phyloP scores from a whole-genome alignment of 2,113 vertebrate species.

The Nannobrachium achirus region DNA sequence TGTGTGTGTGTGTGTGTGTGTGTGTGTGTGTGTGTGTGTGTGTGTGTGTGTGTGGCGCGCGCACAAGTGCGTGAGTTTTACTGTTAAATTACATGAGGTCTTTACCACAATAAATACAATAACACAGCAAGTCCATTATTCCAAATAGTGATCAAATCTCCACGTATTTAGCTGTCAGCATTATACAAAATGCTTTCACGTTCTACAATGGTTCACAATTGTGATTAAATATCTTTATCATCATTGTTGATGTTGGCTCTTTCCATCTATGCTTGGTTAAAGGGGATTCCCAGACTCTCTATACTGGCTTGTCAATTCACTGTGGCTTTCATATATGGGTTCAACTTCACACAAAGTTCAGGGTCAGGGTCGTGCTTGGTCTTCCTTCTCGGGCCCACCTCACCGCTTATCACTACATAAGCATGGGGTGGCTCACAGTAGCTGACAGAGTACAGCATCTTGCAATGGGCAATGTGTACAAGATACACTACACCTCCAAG shows the following conservation, averaged over 20 bases:
- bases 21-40: conserved; percentile 23
- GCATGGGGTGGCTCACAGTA: too few relatives aligned
- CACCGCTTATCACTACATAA: too few relatives aligned
- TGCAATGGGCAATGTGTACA: too few relatives aligned
- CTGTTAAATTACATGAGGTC: conserved; percentile 11
- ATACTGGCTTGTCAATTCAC: too few relatives aligned
- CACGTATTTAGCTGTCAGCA: conserved; percentile 22
- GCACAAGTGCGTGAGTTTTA: not conserved
- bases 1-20: conserved; percentile 22
- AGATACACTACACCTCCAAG: too few relatives aligned
- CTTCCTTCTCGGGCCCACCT: too few relatives aligned
- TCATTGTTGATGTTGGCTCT: conserved; percentile 57
- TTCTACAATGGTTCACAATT: conserved; percentile 25
- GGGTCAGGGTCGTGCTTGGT: too few relatives aligned
- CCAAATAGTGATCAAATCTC: conserved; percentile 35
- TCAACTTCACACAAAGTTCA: too few relatives aligned
- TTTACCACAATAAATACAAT: too few relatives aligned
- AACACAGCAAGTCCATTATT: conserved; percentile 1
- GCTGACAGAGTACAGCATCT: too few relatives aligned
- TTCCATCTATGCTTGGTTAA: conserved; percentile 16
- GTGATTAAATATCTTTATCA: conserved; percentile 34
- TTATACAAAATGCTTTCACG: conserved; percentile 39
- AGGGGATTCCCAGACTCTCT: not conserved
- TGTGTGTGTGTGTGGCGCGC: conserved; percentile 15
- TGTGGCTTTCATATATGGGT: too few relatives aligned